Conservation (phyloP, 2,888 invertebrate species). For the Drosophila anomalipes region DNA sequence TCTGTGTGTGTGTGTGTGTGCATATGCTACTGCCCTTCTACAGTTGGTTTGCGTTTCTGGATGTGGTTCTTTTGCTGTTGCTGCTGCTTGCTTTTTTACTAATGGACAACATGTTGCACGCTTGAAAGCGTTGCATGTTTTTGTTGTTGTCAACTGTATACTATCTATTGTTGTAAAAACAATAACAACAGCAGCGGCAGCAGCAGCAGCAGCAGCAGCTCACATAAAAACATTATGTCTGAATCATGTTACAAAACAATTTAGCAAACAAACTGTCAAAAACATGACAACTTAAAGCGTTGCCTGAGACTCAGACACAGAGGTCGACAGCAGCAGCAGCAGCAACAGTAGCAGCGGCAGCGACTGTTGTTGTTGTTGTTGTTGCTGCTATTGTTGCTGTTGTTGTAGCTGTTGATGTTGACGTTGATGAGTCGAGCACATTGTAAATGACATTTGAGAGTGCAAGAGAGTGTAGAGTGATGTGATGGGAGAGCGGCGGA, state of each 20-base stretch:
- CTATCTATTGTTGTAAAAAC: constrained; percentile 55
- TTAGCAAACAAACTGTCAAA: constrained; percentile 83
- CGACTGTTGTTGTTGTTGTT: background rate
- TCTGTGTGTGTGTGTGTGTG: background rate
- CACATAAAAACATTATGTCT: constrained; percentile 74
- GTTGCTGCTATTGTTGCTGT: constrained; percentile 23
- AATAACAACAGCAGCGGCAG: constrained; percentile 19
- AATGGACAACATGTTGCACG: constrained; percentile 64
- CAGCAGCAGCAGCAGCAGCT: constrained; percentile 3
- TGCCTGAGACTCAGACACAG: constrained; percentile 59
- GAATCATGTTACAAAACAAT: constrained; percentile 82
- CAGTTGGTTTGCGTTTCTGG: constrained; percentile 4
- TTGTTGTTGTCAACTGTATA: constrained; percentile 50
- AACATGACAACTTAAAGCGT: constrained; percentile 82
- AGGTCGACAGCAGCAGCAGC: constrained; percentile 16
- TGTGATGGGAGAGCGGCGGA: background rate
- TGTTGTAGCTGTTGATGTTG: constrained; percentile 46
- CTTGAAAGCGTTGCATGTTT: constrained; percentile 59
- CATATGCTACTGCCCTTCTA: background rate
- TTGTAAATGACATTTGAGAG: constrained; percentile 73
- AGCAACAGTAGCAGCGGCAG: constrained; percentile 8
- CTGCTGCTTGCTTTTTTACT: constrained; percentile 26
- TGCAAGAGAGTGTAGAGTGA: constrained; percentile 20
- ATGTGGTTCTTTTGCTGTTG: constrained; percentile 2
- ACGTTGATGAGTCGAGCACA: constrained; percentile 76